A percentile compares a stretch with the other conserved stretches of the same genome.
These are phyloP conservation scores for Meteorus sp. DNA, from an alignment of 1,140 invertebrate species.

Conservation along the genomic window DNA sequence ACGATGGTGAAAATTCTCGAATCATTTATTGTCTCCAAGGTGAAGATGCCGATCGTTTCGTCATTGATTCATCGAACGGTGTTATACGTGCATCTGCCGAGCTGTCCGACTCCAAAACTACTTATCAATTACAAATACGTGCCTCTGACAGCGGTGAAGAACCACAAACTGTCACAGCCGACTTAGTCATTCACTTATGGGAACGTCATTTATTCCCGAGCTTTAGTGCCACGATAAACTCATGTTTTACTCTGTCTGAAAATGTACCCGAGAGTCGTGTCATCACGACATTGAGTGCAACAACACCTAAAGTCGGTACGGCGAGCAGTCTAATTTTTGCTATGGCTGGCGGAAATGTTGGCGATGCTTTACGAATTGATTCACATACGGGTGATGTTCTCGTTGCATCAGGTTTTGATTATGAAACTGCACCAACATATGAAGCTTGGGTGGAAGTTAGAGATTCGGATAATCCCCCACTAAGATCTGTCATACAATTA, in stretches of 20 bases:
- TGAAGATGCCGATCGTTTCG: conserved; percentile 75
- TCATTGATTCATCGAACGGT: conserved; percentile 76
- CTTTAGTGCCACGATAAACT: conserved; percentile 68
- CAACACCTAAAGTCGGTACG: conserved; percentile 73
- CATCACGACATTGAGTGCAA: conserved; percentile 71
- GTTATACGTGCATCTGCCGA: conserved; percentile 75
- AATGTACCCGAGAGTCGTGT: conserved; percentile 73
- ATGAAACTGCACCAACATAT: conserved; percentile 81
- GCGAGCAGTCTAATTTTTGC: conserved; percentile 73
- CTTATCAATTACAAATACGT: conserved; percentile 74
- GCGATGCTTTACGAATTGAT: conserved; percentile 82
- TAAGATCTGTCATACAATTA: conserved; percentile 76
- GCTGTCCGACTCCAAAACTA: conserved; percentile 58
- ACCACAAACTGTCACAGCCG: conserved; percentile 66
- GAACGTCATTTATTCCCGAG: conserved; percentile 74
- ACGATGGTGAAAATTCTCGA: conserved; percentile 77
- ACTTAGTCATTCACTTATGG: conserved; percentile 72
- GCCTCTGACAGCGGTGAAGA: conserved; percentile 70
- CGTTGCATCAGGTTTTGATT: conserved; percentile 80
- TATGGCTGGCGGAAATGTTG: conserved; percentile 90
- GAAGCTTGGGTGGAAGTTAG: conserved; percentile 92
- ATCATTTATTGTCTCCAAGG: conserved; percentile 79
- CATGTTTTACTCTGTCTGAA: conserved; percentile 77
- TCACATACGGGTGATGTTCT: conserved; percentile 74
- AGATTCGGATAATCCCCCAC: conserved; percentile 78